These are phyloP conservation scores for Epirrita christyi DNA, from an alignment of 2,888 invertebrate genomes.

Conservation along the genomic window DNA sequence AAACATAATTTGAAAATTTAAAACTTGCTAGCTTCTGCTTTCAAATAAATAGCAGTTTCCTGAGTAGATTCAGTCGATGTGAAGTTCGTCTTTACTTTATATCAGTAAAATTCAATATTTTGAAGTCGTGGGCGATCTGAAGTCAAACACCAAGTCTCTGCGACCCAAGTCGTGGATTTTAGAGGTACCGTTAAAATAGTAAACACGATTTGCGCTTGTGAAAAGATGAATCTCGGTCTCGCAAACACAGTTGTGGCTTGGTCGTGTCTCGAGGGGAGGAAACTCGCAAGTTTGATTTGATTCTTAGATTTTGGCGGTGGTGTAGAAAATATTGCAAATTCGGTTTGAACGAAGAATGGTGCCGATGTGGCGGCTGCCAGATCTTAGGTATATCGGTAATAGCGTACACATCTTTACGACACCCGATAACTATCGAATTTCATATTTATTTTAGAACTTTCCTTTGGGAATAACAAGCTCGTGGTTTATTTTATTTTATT, in stretches of 20 bases:
- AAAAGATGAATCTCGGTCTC: slow-evolving; percentile 54
- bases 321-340: slow-evolving; percentile 70
- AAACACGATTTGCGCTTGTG: slow-evolving; percentile 66
- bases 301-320: slow-evolving; percentile 61
- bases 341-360: slow-evolving; percentile 47
- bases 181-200: slow-evolving; percentile 69
- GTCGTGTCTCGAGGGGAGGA: slow-evolving; percentile 59
- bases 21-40: slow-evolving; percentile 15
- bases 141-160: slow-evolving; percentile 6
- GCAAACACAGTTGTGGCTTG: slow-evolving; percentile 54
- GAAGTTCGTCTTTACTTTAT: slow-evolving; percentile 22
- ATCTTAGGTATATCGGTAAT: slow-evolving; percentile 7
- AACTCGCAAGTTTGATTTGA: slow-evolving; percentile 73
- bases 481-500: background rate
- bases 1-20: slow-evolving; percentile 36
- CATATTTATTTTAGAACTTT: background rate
- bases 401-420: background rate
- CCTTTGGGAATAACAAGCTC: background rate
- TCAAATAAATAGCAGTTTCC: slow-evolving; percentile 60
- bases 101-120: slow-evolving; percentile 26
- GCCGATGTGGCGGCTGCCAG: slow-evolving; percentile 34
- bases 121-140: slow-evolving; percentile 30
- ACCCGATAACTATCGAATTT: background rate
- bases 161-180: slow-evolving; percentile 47
- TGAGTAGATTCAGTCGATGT: slow-evolving; percentile 54